A percentile compares a stretch with the other conserved stretches of the same genome.
Conservation (phyloP, 1,140 invertebrate species). For the Brachystomella parvula region DNA sequence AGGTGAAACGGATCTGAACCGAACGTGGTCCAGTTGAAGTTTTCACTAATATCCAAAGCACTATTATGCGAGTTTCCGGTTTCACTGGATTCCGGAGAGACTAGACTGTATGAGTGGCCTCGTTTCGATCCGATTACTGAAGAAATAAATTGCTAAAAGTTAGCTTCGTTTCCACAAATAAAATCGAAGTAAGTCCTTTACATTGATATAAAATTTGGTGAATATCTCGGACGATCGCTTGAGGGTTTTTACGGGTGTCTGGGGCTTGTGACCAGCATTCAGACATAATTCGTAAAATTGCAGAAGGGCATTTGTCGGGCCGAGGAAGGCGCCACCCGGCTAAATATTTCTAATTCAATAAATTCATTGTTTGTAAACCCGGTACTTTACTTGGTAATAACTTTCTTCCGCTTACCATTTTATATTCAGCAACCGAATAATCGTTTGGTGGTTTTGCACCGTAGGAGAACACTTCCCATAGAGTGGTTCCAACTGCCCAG, state of each 20-base stretch:
- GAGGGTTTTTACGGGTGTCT: conserved; percentile 61
- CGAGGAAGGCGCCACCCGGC: conserved; percentile 63
- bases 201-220: conserved; percentile 69
- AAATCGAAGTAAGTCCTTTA: conserved; percentile 36
- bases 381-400: background rate
- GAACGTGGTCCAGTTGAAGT: conserved; percentile 34
- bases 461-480: conserved; percentile 82
- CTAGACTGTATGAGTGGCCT: conserved; percentile 52
- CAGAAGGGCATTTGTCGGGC: conserved; percentile 65
- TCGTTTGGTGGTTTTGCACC: conserved; percentile 46
- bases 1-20: conserved; percentile 22
- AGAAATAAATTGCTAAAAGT: conserved; percentile 23
- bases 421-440: conserved; percentile 11
- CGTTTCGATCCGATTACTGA: conserved; percentile 53
- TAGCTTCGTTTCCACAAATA: background rate
- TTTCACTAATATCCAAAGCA: conserved; percentile 32
- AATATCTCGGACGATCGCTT: conserved; percentile 71
- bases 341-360: conserved; percentile 50
- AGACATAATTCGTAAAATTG: conserved; percentile 74
- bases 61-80: conserved; percentile 23
- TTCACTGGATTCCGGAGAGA: conserved; percentile 43
- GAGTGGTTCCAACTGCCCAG: conserved; percentile 79
- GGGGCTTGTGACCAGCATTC: conserved; percentile 78
- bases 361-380: too few species aligned
- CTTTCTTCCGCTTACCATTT: conserved; percentile 16